Evolutionary conservation across 2,113 vertebrate genomes (phyloP), one percentile per base, ranked within the genome.

Genomic region (Ptilorrhoa leucosticta): DNA sequence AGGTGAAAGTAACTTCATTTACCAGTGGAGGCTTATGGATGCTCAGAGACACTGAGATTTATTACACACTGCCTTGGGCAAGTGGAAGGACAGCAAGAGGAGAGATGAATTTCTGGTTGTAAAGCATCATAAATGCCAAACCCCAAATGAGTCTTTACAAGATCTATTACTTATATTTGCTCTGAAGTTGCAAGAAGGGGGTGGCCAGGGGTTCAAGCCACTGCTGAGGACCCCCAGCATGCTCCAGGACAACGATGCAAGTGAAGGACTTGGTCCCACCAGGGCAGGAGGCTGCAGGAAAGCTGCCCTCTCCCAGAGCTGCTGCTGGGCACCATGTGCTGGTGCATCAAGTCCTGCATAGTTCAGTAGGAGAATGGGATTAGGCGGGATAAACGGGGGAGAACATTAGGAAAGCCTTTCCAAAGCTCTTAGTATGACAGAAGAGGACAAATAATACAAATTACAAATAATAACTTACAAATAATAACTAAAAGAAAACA

Each of bases 1-100:
- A 58, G 37, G 35, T 71, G 33, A 91, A 92, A 84, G 50, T 48
- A 68, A 84, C 81, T 94, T 87, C 61, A 69, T 61, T 82, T 81
- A 37, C 48, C 81, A 89, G 69, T 1, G 0, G 61, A 71, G 40
- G 65, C 31, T 91, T 76, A 40, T 13, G 61, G 87, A 86, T 87
- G 83, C 77, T 48, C 37, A 57, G 78, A 87, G 75, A 61, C 4
- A 1, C 40, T 20, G 37, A 76, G 90, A 88, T 85, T 91, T 95
- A 95, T 64, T 42, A 39, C 33, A 33, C 11, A 30, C 16, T 79
- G 87, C 71, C 91, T 65, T 76, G 57, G 53, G 70, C 70, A 60
- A 40, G 48, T 26, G 22, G 60, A 48, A 91, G 61, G 81, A 91
- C 37, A 69, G 87, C 0, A 0, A 71, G 37, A 92, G 51, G 13